A percentile compares a stretch with the other conserved stretches of the same genome.
phyloP scores from a whole-genome alignment of 2,797 vertebrate species.

The Schizothorax lantsangensis region DNA sequence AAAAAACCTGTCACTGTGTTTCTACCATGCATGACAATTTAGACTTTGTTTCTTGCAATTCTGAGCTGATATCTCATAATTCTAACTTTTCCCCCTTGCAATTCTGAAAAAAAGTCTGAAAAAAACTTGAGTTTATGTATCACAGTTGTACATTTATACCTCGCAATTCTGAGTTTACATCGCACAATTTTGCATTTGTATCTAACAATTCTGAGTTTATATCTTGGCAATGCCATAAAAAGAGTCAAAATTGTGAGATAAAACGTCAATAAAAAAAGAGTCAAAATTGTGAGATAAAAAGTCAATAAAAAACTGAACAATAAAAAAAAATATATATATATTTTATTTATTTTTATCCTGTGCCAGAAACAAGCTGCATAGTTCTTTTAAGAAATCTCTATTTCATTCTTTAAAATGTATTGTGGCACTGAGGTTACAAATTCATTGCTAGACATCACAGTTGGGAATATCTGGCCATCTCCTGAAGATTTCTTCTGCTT shows the following conservation, averaged over 20 bases:
- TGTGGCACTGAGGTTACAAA: conserved; percentile 24
- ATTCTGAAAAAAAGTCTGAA: neutral
- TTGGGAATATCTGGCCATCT: conserved; percentile 19
- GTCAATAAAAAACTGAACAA: neutral
- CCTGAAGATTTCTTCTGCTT: conserved; percentile 51
- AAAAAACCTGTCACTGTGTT: too few relatives aligned
- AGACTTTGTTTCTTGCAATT: too few relatives aligned
- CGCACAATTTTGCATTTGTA: too few relatives aligned
- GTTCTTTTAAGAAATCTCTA: neutral
- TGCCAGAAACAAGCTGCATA: neutral
- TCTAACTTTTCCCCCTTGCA: neutral
- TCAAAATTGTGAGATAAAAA: neutral
- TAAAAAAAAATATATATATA: too few relatives aligned
- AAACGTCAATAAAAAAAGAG: neutral
- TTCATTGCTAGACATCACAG: conserved; percentile 64
- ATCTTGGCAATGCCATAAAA: neutral
- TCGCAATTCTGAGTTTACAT: too few relatives aligned
- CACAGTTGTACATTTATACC: too few relatives aligned
- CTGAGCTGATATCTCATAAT: neutral
- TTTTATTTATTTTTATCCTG: neutral
- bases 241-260: neutral
- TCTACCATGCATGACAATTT: neutral
- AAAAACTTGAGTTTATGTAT: too few relatives aligned
- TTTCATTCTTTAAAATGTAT: neutral
- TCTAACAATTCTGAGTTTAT: neutral